Conservation (phyloP, 2,888 invertebrate genomes). For the Oegoconia quadripuncta region DNA sequence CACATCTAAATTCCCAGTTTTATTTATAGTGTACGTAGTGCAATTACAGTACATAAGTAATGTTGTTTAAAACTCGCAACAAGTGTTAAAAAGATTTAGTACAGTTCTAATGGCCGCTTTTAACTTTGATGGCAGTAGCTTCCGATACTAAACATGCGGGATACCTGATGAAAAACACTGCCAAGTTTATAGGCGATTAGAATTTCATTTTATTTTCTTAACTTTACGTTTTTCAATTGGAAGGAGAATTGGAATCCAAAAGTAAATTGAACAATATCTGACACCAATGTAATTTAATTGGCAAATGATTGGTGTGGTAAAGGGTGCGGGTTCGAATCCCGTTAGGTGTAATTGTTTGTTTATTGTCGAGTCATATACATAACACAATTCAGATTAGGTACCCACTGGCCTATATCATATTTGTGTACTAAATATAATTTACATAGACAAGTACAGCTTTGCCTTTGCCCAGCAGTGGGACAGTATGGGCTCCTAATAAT, state of each 20-base stretch:
- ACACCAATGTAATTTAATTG: too few species aligned
- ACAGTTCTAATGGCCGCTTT: conserved; percentile 43
- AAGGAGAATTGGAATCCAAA: background rate
- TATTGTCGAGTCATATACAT: too few species aligned
- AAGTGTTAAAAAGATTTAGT: conserved; percentile 47
- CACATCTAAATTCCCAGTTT: background rate
- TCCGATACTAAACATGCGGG: conserved; percentile 39
- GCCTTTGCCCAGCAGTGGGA: too few species aligned
- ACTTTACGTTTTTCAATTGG: background rate
- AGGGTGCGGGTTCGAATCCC: too few species aligned
- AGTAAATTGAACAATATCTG: too few species aligned
- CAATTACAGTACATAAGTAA: conserved; percentile 11
- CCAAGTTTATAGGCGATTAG: conserved; percentile 15
- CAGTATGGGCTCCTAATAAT: too few species aligned
- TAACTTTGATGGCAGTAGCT: conserved; percentile 43
- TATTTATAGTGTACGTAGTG: background rate
- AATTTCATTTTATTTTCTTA: conserved; percentile 6
- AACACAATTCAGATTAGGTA: too few species aligned
- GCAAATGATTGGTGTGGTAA: too few species aligned
- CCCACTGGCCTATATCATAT: too few species aligned
- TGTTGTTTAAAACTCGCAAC: conserved; percentile 27
- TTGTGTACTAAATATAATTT: too few species aligned
- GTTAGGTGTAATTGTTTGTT: too few species aligned
- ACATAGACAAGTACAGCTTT: too few species aligned
- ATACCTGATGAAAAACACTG: conserved; percentile 28